These are phyloP conservation scores for Xenopus borealis DNA, from an alignment of 2,113 vertebrate species.

Conservation along the genomic window DNA sequence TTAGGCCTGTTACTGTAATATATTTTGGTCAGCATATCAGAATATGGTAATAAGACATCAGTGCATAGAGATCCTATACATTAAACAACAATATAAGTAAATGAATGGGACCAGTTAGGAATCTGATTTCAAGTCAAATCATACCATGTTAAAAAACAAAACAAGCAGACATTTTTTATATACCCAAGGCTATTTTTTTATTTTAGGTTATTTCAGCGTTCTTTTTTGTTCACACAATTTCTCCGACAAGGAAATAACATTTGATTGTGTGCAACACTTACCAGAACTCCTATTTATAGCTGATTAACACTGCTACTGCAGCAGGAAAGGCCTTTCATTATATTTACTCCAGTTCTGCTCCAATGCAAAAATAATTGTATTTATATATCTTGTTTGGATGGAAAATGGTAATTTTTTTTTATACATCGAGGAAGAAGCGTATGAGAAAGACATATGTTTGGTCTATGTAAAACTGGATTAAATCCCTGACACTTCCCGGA, in stretches of 20 bases:
- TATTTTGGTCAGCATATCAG: constrained; percentile 32
- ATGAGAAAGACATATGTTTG: background rate
- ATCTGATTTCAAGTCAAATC: constrained; percentile 6
- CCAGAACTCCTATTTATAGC: constrained; percentile 33
- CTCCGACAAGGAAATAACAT: constrained; percentile 53
- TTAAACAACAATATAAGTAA: constrained; percentile 22
- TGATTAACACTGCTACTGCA: constrained; percentile 44
- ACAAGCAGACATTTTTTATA: constrained; percentile 54
- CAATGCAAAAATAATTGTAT: background rate
- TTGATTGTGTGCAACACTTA: constrained; percentile 43
- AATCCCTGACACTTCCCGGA: constrained; percentile 15
- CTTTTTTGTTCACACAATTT: constrained; percentile 56
- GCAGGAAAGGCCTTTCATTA: constrained; percentile 18
- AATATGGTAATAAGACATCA: constrained; percentile 32
- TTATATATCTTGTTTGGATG: background rate
- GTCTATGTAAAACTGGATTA: constrained; percentile 24
- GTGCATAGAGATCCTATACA: constrained; percentile 16
- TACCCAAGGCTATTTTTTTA: constrained; percentile 64
- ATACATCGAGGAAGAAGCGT: background rate
- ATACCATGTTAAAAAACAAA: background rate
- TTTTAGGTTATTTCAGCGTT: constrained; percentile 62
- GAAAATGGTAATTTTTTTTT: background rate
- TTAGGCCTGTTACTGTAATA: constrained; percentile 21
- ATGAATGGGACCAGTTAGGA: background rate
- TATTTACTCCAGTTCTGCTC: constrained; percentile 23